A percentile compares a stretch with the other conserved stretches of the same genome.
Conservation (phyloP, 1,140 invertebrate species). For the Riptortus pedestris region DNA sequence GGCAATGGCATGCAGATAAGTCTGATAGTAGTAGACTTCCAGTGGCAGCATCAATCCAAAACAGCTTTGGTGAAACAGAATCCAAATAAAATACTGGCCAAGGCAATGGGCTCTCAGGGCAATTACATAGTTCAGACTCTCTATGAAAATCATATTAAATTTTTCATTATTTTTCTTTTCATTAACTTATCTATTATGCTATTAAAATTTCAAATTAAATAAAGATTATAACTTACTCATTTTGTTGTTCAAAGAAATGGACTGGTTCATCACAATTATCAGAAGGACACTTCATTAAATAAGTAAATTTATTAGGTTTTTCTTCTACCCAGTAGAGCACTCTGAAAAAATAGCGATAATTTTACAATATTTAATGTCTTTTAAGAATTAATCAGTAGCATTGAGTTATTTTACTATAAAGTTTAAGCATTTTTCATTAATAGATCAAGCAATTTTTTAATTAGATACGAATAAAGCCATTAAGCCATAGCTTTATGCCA, state of each 20-base stretch:
- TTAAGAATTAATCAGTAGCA: too few relatives aligned
- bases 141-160: too few relatives aligned
- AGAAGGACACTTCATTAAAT: conserved; percentile 50
- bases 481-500: too few relatives aligned
- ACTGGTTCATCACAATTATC: conserved; percentile 43
- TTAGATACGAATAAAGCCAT: too few relatives aligned
- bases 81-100: conserved; percentile 53
- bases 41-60: conserved; percentile 51
- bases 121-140: conserved; percentile 40
- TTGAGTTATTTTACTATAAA: too few relatives aligned
- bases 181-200: too few relatives aligned
- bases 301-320: conserved; percentile 40
- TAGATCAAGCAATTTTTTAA: too few relatives aligned
- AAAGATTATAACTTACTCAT: neutral
- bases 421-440: too few relatives aligned
- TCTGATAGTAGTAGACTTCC: conserved; percentile 53
- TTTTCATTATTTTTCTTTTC: too few relatives aligned
- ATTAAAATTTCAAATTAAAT: too few relatives aligned
- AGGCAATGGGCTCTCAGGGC: conserved; percentile 46
- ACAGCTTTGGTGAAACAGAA: conserved; percentile 46
- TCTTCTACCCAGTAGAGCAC: conserved; percentile 62
- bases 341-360: conserved; percentile 40
- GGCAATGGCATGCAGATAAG: conserved; percentile 55
- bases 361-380: neutral
- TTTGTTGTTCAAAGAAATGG: conserved; percentile 43